phyloP scores from a whole-genome alignment of 1,140 invertebrate genomes.

The Pachypeltis micranthus region DNA sequence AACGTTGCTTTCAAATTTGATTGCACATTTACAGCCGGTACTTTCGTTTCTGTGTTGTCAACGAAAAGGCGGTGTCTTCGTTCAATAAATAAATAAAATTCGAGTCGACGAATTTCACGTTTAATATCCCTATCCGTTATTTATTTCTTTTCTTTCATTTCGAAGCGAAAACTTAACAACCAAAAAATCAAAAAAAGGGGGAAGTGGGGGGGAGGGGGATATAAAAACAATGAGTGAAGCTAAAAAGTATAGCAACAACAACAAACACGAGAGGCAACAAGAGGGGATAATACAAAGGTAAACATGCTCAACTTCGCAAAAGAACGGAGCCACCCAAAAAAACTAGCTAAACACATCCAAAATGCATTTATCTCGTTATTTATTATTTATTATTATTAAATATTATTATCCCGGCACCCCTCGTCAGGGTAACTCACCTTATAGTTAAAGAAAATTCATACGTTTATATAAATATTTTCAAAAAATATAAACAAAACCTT shows the following conservation, averaged over 20 bases:
- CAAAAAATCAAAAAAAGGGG: slow-evolving; percentile 6
- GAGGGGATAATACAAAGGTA: slow-evolving; percentile 24
- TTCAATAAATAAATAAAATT: neutral
- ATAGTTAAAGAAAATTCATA: neutral
- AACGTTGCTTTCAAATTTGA: no score
- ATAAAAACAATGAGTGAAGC: slow-evolving; percentile 20
- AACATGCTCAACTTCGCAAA: slow-evolving; percentile 37
- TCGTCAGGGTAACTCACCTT: slow-evolving; percentile 11
- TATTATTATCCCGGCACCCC: slow-evolving; percentile 5
- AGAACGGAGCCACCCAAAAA: slow-evolving; percentile 38
- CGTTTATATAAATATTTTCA: slow-evolving; percentile 3
- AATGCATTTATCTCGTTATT: slow-evolving; percentile 10
- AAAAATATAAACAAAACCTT: neutral
- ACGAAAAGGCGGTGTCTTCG: slow-evolving; percentile 19
- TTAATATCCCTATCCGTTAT: no score
- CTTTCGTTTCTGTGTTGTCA: slow-evolving; percentile 20
- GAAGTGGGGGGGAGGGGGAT: no score
- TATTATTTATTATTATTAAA: slow-evolving; percentile 1
- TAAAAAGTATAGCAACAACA: slow-evolving; percentile 21
- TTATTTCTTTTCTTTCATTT: slow-evolving; percentile 13
- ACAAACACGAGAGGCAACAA: slow-evolving; percentile 20
- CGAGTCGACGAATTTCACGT: no score
- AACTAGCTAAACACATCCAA: slow-evolving; percentile 23
- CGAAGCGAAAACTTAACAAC: slow-evolving; percentile 17
- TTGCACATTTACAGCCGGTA: no score